These are phyloP conservation scores for Lacanobia wlatinum DNA, from an alignment of 2,888 invertebrate genomes.

Conservation along the genomic window DNA sequence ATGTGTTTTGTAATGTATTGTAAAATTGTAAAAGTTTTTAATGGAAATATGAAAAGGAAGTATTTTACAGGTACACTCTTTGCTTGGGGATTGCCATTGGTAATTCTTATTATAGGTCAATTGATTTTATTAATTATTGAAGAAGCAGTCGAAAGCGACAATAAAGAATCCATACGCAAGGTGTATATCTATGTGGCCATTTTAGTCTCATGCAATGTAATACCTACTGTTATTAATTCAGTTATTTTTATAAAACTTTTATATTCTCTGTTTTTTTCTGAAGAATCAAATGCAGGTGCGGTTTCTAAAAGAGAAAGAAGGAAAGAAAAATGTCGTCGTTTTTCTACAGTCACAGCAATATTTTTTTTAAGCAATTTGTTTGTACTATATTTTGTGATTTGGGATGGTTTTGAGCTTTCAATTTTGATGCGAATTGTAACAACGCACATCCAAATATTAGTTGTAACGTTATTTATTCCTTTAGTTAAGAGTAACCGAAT, in stretches of 20 bases:
- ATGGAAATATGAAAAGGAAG: conserved; percentile 3
- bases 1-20: conserved; percentile 28
- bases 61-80: conserved; percentile 36
- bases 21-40: conserved; percentile 37
- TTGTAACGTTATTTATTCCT: conserved; percentile 28
- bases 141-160: background rate
- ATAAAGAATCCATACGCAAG: background rate
- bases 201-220: background rate
- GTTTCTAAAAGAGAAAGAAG: background rate
- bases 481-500: conserved; percentile 26
- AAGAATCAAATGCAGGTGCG: background rate
- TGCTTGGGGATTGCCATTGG: conserved; percentile 44
- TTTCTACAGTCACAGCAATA: background rate
- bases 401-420: background rate
- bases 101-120: background rate
- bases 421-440: background rate
- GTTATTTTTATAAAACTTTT: conserved; percentile 33
- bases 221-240: conserved; percentile 31
- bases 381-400: background rate
- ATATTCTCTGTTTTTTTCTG: conserved; percentile 3
- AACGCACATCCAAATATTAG: background rate
- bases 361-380: conserved; percentile 26
- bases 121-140: conserved; percentile 23
- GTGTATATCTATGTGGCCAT: background rate
- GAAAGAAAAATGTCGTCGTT: conserved; percentile 27